Evolutionary conservation across 2,797 vertebrate genomes (phyloP).

Genomic region (Bucorvus abyssinicus): DNA sequence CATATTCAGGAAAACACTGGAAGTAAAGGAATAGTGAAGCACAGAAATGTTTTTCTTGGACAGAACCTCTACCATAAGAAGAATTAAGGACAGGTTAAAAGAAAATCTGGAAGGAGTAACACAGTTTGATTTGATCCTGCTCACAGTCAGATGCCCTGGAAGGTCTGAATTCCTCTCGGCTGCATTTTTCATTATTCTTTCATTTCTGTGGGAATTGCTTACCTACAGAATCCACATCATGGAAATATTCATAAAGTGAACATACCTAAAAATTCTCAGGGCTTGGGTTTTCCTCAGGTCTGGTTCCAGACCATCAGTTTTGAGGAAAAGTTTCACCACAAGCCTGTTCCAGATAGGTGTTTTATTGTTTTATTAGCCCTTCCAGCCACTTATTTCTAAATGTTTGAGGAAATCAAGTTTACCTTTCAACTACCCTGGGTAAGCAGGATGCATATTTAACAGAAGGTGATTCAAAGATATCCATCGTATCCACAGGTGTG

Average conservation of each 20-base stretch:
- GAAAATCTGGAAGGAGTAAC: neutral
- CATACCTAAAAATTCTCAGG: neutral
- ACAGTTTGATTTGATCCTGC: neutral
- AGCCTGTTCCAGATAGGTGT: neutral
- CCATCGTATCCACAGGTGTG: neutral
- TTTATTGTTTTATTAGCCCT: neutral
- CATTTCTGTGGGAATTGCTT: neutral
- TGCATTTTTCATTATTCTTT: neutral
- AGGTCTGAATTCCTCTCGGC: neutral
- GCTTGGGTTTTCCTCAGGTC: neutral
- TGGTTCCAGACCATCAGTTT: neutral
- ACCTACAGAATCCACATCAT: neutral
- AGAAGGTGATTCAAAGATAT: neutral
- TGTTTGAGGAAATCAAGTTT: neutral
- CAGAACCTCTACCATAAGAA: neutral
- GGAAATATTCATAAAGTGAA: neutral
- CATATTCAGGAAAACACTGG: neutral
- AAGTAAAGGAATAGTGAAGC: neutral
- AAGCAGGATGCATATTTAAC: neutral
- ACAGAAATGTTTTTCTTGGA: conserved; percentile 33
- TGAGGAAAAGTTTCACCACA: neutral
- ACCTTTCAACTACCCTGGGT: neutral
- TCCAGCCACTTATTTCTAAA: neutral
- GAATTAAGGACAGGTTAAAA: conserved; percentile 19
- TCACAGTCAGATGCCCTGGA: neutral